Percentiles rank a stretch among this genome's conserved stretches.
Evolutionary conservation across 2,888 invertebrate genomes (phyloP).

Genomic region (Pseudococcus longispinus): DNA sequence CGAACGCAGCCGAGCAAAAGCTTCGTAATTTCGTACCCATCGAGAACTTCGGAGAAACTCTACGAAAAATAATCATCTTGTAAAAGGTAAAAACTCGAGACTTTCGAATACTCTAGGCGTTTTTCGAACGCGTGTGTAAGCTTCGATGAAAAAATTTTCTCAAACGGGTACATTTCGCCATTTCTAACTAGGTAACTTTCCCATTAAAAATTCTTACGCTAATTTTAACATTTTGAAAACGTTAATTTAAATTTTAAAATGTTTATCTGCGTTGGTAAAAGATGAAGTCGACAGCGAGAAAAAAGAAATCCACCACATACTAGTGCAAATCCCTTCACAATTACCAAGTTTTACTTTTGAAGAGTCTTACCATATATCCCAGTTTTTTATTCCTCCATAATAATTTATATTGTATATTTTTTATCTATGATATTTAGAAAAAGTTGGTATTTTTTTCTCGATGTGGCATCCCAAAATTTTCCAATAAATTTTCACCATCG

Average conservation of each 20-base stretch:
- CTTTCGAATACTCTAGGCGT: background rate
- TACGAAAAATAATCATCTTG: background rate
- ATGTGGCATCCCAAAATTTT: background rate
- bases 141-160: background rate
- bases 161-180: background rate
- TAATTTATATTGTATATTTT: background rate
- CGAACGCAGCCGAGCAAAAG: background rate
- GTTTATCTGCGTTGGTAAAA: background rate
- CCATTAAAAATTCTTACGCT: background rate
- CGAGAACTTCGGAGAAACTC: background rate
- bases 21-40: background rate
- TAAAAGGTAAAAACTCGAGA: background rate
- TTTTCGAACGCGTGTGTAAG: background rate
- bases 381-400: background rate
- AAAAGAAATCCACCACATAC: background rate
- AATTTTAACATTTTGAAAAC: constrained; percentile 24
- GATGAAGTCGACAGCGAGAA: background rate
- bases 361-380: background rate
- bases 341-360: background rate
- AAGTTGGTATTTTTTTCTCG: background rate
- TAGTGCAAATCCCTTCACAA: constrained; percentile 6
- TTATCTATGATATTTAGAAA: background rate
- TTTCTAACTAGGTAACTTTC: background rate
- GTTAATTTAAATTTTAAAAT: constrained; percentile 17
- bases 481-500: background rate